Conservation (phyloP, 2,113 vertebrate species). For the Mystacornis crossleyi region DNA sequence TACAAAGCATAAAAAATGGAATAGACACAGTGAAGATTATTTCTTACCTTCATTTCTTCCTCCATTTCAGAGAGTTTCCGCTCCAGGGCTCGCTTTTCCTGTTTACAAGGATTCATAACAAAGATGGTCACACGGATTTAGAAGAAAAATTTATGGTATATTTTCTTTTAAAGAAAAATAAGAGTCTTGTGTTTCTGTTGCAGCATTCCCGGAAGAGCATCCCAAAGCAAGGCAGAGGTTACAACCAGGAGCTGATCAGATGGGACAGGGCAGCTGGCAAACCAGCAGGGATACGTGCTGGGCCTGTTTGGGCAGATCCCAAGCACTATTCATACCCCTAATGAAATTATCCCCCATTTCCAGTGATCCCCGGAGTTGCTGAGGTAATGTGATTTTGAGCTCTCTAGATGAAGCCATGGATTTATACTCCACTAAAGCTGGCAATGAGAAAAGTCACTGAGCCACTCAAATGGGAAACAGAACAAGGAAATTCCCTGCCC, state of each 20-base stretch:
- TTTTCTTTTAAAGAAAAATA: neutral
- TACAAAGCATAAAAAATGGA: neutral
- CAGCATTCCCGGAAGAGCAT: neutral
- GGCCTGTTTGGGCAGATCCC: neutral
- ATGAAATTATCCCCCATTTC: neutral
- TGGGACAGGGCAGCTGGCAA: neutral
- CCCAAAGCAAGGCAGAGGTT: neutral
- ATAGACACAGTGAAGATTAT: neutral
- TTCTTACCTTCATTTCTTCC: constrained; percentile 93
- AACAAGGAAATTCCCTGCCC: neutral
- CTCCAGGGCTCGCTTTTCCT: constrained; percentile 93
- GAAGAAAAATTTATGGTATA: neutral
- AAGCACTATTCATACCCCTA: neutral
- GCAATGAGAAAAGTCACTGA: neutral
- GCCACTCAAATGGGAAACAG: neutral
- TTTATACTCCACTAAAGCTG: neutral
- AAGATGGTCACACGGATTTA: neutral
- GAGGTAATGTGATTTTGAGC: neutral
- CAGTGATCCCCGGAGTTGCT: neutral
- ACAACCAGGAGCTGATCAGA: neutral
- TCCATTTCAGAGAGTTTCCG: constrained; percentile 96
- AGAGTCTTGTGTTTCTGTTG: neutral
- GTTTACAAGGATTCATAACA: constrained; percentile 48
- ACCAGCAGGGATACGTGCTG: neutral
- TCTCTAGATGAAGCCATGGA: neutral